A percentile compares a stretch with the other conserved stretches of the same genome.
These are phyloP conservation scores for Nematopogon swammerdamellus DNA, from an alignment of 2,888 invertebrate species.

Conservation along the genomic window DNA sequence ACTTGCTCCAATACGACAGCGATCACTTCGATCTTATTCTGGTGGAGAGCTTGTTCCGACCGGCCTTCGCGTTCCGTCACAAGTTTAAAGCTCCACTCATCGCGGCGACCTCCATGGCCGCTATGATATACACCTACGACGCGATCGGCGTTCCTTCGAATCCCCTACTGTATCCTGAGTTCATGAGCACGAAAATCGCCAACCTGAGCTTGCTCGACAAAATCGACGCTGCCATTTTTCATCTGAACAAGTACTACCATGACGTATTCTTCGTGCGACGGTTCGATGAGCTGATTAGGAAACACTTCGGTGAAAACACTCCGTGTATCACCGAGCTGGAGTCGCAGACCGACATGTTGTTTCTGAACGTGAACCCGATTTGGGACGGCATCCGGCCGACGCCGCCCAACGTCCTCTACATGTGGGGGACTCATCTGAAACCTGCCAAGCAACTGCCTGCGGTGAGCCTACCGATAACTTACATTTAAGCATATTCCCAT, in stretches of 20 bases:
- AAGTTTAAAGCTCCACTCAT: constrained; percentile 34
- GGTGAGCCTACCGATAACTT: background rate
- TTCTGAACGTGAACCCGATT: constrained; percentile 8
- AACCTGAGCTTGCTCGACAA: constrained; percentile 17
- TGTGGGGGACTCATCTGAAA: constrained; percentile 9
- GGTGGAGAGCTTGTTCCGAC: constrained; percentile 24
- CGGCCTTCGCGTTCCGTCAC: constrained; percentile 23
- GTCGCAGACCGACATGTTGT: constrained; percentile 9
- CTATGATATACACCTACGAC: constrained; percentile 18
- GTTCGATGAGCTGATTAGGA: background rate
- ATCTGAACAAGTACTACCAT: background rate
- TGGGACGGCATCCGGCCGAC: constrained; percentile 7
- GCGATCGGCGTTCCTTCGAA: constrained; percentile 28
- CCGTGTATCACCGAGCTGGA: constrained; percentile 5
- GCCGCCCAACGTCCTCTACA: constrained; percentile 8
- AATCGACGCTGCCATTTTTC: background rate
- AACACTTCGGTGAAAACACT: constrained; percentile 6
- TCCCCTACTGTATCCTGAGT: constrained; percentile 24
- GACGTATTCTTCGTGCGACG: background rate
- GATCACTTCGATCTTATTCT: constrained; percentile 33
- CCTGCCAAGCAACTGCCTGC: constrained; percentile 7
- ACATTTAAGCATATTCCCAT: background rate
- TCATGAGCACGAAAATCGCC: constrained; percentile 17
- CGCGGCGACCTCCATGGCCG: constrained; percentile 26
- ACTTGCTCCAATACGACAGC: constrained; percentile 13